Percentiles rank a stretch among this genome's conserved stretches.
phyloP scores from a whole-genome alignment of 2,113 vertebrate species.

The Charina bottae region DNA sequence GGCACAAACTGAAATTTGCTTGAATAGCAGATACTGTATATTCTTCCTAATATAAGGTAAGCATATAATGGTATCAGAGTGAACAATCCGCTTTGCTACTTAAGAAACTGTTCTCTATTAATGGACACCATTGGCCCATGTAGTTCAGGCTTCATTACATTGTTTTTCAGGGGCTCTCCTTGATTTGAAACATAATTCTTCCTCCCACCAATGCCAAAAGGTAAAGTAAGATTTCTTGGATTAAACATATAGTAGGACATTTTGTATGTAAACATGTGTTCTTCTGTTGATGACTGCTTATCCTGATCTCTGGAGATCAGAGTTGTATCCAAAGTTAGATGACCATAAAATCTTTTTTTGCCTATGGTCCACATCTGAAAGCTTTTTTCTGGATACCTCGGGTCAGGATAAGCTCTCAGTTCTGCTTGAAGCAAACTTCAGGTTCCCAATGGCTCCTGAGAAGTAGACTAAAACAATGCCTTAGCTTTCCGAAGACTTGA shows the following conservation, averaged over 20 bases:
- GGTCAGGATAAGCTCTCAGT: background rate
- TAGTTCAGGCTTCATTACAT: background rate
- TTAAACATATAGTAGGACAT: background rate
- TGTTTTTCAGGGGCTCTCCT: background rate
- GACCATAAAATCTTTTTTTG: background rate
- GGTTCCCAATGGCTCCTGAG: background rate
- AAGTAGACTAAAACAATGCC: background rate
- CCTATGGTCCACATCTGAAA: background rate
- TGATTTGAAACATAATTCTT: background rate
- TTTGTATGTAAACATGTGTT: background rate
- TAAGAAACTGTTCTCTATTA: no score
- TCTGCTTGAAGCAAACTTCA: background rate
- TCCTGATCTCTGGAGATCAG: background rate
- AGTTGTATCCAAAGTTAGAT: background rate
- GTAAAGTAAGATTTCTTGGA: background rate
- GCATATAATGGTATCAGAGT: background rate
- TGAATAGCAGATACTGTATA: background rate
- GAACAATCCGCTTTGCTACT: background rate
- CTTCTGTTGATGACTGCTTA: background rate
- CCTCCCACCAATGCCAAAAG: background rate
- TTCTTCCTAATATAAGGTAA: background rate
- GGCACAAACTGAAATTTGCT: background rate
- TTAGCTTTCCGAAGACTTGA: background rate
- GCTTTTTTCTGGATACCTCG: background rate
- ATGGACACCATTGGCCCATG: background rate